Evolutionary conservation across 2,113 vertebrate species (phyloP).

Genomic region (Paratilapia polleni): DNA sequence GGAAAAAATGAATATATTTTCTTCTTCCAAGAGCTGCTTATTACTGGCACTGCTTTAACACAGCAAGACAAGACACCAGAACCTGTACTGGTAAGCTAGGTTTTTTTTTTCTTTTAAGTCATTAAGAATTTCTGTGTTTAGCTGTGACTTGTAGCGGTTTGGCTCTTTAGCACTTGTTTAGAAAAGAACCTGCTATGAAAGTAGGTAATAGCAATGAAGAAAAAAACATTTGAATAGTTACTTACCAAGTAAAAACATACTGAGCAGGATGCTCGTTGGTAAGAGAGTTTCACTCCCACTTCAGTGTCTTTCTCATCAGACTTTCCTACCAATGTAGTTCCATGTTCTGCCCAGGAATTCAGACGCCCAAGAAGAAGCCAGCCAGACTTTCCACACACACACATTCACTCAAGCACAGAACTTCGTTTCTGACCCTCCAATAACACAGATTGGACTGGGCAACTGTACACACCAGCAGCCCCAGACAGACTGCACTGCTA

Average conservation of each 20-base stretch:
- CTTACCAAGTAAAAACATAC: conserved; percentile 83
- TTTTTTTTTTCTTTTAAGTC: neutral
- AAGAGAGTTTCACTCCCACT: conserved; percentile 43
- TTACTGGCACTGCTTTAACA: conserved; percentile 5
- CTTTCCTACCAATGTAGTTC: conserved; percentile 49
- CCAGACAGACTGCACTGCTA: conserved; percentile 67
- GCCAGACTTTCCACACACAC: conserved; percentile 62
- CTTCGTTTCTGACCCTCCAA: conserved; percentile 25
- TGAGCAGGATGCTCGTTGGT: conserved; percentile 41
- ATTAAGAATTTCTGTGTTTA: neutral
- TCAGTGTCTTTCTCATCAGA: conserved; percentile 56
- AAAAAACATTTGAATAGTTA: conserved; percentile 43
- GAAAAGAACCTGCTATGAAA: neutral
- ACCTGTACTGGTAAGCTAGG: neutral
- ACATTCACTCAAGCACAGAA: conserved; percentile 48
- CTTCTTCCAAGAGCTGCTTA: neutral
- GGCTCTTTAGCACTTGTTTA: neutral
- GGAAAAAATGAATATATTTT: conserved; percentile 3
- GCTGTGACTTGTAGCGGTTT: neutral
- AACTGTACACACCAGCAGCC: conserved; percentile 55
- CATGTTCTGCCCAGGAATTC: conserved; percentile 59
- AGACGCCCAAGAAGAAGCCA: conserved; percentile 44
- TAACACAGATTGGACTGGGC: conserved; percentile 24
- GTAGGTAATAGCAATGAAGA: neutral
- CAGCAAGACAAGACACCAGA: neutral